These are phyloP conservation scores for Orchesellides sinensis DNA, from an alignment of 2,888 invertebrate genomes.

Conservation along the genomic window DNA sequence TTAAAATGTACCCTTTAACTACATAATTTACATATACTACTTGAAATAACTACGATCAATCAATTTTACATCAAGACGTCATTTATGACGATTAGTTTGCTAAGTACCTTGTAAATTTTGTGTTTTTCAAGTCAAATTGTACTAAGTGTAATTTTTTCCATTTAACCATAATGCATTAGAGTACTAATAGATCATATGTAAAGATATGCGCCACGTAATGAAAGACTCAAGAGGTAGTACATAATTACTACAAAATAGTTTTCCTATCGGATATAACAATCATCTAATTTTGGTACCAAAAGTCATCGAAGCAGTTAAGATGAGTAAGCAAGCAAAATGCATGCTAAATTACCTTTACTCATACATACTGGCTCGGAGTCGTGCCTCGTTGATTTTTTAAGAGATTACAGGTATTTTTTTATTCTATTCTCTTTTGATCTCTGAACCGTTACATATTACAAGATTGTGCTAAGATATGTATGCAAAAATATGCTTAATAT, in stretches of 20 bases:
- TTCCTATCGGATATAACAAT: not conserved
- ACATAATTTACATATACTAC: too few relatives aligned
- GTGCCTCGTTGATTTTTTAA: constrained; percentile 44
- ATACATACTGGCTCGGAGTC: not conserved
- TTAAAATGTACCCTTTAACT: not conserved
- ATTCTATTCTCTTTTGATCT: constrained; percentile 1
- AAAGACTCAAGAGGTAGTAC: not conserved
- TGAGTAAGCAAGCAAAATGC: constrained; percentile 29
- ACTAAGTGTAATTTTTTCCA: too few relatives aligned
- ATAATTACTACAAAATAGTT: not conserved
- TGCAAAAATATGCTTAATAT: too few relatives aligned
- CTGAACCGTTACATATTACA: constrained; percentile 29
- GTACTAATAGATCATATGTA: too few relatives aligned
- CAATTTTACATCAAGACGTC: not conserved
- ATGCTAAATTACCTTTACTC: not conserved
- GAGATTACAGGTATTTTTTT: too few relatives aligned
- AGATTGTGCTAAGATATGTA: constrained; percentile 2
- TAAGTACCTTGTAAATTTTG: not conserved
- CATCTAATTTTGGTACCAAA: not conserved
- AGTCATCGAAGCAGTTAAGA: constrained; percentile 63
- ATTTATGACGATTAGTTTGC: not conserved
- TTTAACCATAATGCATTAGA: too few relatives aligned
- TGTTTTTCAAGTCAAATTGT: too few relatives aligned
- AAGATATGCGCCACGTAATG: not conserved
- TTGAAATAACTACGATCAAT: not conserved